These are phyloP conservation scores for Agrypnia vestita DNA, from an alignment of 1,140 invertebrate species.

Conservation along the genomic window DNA sequence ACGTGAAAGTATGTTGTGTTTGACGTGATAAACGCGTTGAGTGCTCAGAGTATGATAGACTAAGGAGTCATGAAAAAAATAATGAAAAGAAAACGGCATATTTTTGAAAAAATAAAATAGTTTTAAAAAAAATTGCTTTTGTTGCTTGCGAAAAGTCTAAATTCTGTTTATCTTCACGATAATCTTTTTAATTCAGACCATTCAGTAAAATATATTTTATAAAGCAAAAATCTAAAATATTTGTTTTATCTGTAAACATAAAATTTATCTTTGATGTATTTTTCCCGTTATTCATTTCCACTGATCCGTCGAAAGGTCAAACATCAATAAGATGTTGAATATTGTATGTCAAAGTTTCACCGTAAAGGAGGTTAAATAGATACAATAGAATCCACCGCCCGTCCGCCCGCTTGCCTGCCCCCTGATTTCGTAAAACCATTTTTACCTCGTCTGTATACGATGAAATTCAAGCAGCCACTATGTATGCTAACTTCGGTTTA, in stretches of 20 bases:
- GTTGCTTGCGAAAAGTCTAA: too few relatives aligned
- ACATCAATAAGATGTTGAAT: slow-evolving; percentile 39
- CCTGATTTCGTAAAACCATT: slow-evolving; percentile 27
- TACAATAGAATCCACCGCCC: slow-evolving; percentile 29
- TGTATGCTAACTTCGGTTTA: slow-evolving; percentile 17
- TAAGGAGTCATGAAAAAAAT: too few relatives aligned
- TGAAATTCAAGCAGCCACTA: slow-evolving; percentile 33
- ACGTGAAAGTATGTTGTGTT: too few relatives aligned
- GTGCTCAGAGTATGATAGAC: too few relatives aligned
- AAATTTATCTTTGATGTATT: slow-evolving; percentile 20
- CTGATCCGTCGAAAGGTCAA: slow-evolving; percentile 30
- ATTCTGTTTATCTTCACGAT: too few relatives aligned
- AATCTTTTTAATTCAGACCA: too few relatives aligned
- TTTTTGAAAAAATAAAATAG: too few relatives aligned
- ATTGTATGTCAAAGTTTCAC: slow-evolving; percentile 30
- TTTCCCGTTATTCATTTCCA: slow-evolving; percentile 22
- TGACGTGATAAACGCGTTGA: too few relatives aligned
- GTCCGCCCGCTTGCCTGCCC: too few relatives aligned
- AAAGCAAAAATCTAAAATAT: not conserved
- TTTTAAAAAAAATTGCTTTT: too few relatives aligned
- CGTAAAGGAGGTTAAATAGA: slow-evolving; percentile 31
- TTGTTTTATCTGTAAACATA: slow-evolving; percentile 8
- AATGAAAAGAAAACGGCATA: too few relatives aligned
- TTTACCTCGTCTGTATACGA: slow-evolving; percentile 16
- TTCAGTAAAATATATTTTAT: too few relatives aligned